phyloP scores from a whole-genome alignment of 2,113 vertebrate genomes.

The Pteropus alecto region DNA sequence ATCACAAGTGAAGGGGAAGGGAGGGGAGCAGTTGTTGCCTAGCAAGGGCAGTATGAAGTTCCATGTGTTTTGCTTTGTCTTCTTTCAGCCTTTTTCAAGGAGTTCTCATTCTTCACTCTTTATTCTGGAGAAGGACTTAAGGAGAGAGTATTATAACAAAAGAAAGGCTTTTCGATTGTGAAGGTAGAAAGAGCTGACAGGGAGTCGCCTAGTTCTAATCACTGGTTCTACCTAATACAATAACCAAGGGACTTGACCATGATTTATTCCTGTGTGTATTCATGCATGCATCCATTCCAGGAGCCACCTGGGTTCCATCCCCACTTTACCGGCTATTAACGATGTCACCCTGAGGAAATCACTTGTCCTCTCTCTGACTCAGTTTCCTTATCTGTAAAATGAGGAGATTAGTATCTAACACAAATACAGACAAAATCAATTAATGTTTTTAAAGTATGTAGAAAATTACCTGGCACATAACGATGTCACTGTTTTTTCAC shows the following conservation, averaged over 20 bases:
- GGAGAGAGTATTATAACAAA: not conserved
- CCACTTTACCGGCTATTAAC: not conserved
- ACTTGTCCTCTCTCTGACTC: not conserved
- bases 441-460: not conserved
- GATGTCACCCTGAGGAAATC: not conserved
- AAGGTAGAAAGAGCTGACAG: not conserved
- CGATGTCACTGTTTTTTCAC: not conserved
- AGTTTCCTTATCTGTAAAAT: not conserved
- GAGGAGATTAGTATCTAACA: not conserved
- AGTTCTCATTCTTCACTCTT: not conserved
- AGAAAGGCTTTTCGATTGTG: not conserved
- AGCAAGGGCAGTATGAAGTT: not conserved
- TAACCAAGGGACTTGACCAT: accelerated
- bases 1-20: constrained; percentile 47
- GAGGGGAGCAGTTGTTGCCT: constrained; percentile 45
- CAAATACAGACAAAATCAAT: not conserved
- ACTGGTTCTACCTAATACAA: not conserved
- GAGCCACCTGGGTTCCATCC: no score
- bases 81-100: not conserved
- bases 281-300: accelerated
- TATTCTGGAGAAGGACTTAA: not conserved
- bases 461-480: not conserved
- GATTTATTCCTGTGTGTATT: not conserved
- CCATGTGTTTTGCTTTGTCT: not conserved
- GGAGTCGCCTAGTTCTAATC: not conserved